Percentiles rank a stretch among this genome's conserved stretches.
phyloP scores from a whole-genome alignment of 2,113 vertebrate genomes.

The Triplophysa siluroides region DNA sequence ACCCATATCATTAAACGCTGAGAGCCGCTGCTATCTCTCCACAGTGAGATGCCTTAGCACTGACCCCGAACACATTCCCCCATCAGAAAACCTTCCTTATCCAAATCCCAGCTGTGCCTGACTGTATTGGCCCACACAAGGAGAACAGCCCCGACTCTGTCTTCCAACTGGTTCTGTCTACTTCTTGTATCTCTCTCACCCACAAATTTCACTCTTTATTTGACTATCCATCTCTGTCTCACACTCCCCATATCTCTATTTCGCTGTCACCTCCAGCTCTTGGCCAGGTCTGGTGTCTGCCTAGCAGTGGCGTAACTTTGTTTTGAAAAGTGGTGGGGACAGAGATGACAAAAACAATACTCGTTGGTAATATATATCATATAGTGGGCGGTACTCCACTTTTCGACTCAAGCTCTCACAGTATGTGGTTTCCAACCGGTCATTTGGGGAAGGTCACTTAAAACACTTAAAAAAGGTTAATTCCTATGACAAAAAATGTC shows the following conservation, averaged over 20 bases:
- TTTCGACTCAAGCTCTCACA: no score
- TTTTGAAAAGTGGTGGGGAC: no score
- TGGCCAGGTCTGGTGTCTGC: neutral
- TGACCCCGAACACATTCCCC: constrained; percentile 59
- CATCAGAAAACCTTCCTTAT: constrained; percentile 53
- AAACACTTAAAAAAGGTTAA: no score
- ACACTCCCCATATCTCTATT: neutral
- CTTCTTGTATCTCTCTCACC: neutral
- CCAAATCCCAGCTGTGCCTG: constrained; percentile 56
- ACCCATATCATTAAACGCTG: constrained; percentile 53
- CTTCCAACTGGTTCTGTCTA: constrained; percentile 13
- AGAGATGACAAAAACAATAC: no score
- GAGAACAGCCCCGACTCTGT: constrained; percentile 34
- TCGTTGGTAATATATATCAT: no score
- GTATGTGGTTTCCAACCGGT: no score
- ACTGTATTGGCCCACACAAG: constrained; percentile 51
- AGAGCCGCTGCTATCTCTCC: constrained; percentile 54
- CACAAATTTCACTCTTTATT: constrained; percentile 1
- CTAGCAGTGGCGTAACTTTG: no score
- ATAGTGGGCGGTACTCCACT: no score
- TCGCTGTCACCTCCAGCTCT: neutral
- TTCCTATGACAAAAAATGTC: no score
- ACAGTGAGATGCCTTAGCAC: constrained; percentile 53
- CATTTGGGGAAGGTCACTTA: no score
- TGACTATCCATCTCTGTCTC: neutral